Base-by-base conservation (phyloP, 2,113 vertebrate genomes). In the Mionectes macconnelli region DNA sequence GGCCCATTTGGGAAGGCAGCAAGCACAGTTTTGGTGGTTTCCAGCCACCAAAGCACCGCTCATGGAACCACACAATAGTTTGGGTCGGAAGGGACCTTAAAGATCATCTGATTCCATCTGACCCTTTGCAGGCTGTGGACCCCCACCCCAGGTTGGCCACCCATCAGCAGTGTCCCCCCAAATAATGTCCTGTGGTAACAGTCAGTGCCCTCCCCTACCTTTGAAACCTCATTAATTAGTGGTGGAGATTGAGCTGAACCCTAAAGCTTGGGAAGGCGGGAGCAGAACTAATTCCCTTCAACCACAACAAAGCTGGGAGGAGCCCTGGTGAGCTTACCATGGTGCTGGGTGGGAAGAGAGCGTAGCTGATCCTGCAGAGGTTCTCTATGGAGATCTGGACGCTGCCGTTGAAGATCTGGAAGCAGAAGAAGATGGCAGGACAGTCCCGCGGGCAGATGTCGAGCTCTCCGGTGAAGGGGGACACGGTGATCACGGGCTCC, bases 391-490 rank as follows among this genome's bases (percentile, higher is more conserved):
- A 99, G 84, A 98, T 97, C 86, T 99, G 98, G 39, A 99, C 97
- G 86, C 96, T 98, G 83, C 81, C 82, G 0, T 99, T 98, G 56
- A 97, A 97, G 50, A 98, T 94, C 33, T 98, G 98, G 95, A 99
- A 94, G 64, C 98, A 98, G 18, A 95, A 96, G 91, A 98, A 97
- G 93, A 97, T 98, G 24, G 97, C 93, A 0, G 97, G 95, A 55
- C 98, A 98, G 53, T 98, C 98, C 2, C 96, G 87, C 0, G 99
- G 99, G 42, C 99, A 99, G 96, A 99, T 99, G 93, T 99, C 99
- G 5, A 97, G 97, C 83, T 99, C 98, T 31, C 99, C 99, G 0
- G 98, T 98, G 97, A 99, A 99, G 0, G 99, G 98, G 53, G 98
- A 99, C 85, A 99, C 98, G 1, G 99, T 99, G 95, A 99, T 96